Evolutionary conservation across 1,140 invertebrate genomes (phyloP).

Genomic region (Dendrolimus kikuchii): DNA sequence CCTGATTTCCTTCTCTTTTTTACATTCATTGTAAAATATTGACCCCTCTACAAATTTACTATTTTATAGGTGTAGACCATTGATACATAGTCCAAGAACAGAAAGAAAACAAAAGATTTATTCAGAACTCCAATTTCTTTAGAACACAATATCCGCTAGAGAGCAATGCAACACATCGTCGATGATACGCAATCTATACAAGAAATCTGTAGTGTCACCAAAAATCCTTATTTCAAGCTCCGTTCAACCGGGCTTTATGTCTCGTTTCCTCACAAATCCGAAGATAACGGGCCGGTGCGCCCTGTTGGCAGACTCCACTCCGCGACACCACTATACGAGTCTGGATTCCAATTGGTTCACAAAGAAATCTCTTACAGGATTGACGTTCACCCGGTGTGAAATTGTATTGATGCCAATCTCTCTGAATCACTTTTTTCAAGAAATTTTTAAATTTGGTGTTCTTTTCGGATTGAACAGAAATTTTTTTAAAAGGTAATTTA

Average conservation of each 20-base stretch:
- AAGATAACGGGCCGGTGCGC: slow-evolving; percentile 29
- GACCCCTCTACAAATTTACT: too few species aligned
- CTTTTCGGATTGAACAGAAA: too few species aligned
- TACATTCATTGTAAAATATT: too few species aligned
- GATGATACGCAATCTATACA: slow-evolving; percentile 20
- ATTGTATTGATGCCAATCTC: slow-evolving; percentile 36
- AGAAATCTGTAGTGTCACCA: slow-evolving; percentile 21
- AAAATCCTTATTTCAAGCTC: slow-evolving; percentile 31
- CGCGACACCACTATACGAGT: slow-evolving; percentile 18
- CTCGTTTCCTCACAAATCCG: slow-evolving; percentile 45
- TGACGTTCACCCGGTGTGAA: slow-evolving; percentile 32
- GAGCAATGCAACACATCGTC: not conserved
- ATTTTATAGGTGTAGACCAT: too few species aligned
- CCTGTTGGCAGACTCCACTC: slow-evolving; percentile 22
- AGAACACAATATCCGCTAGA: too few species aligned
- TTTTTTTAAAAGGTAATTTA: too few species aligned
- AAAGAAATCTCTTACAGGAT: slow-evolving; percentile 39
- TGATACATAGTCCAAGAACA: too few species aligned
- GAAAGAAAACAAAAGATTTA: too few species aligned
- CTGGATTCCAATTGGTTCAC: slow-evolving; percentile 23
- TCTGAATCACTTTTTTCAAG: slow-evolving; percentile 13
- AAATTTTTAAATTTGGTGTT: slow-evolving; percentile 5
- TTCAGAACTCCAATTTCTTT: too few species aligned
- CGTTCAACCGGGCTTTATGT: slow-evolving; percentile 37
- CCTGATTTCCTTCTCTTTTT: too few species aligned